Conservation (phyloP, 2,888 invertebrate species). For the Venusia cambrica region DNA sequence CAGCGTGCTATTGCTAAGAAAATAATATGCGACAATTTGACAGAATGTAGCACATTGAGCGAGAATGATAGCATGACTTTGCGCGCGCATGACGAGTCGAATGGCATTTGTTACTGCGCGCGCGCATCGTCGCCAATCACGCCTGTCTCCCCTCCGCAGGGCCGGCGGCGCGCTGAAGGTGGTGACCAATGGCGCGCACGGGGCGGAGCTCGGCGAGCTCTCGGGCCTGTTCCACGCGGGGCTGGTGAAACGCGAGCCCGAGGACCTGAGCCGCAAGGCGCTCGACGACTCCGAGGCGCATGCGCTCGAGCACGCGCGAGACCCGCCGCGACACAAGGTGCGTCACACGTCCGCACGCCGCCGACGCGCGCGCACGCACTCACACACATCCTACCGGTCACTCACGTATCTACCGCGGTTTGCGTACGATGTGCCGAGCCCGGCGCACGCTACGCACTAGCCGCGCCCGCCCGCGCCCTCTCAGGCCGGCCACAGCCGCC, state of each 20-base stretch:
- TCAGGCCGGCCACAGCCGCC: slow-evolving; percentile 82
- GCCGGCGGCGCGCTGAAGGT: slow-evolving; percentile 81
- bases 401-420: slow-evolving; percentile 81
- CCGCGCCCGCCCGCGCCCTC: slow-evolving; percentile 82
- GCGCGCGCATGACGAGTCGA: slow-evolving; percentile 58
- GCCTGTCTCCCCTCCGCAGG: slow-evolving; percentile 83
- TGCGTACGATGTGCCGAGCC: slow-evolving; percentile 78
- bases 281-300: slow-evolving; percentile 82
- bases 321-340: slow-evolving; percentile 83
- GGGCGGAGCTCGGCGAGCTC: slow-evolving; percentile 84
- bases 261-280: slow-evolving; percentile 88
- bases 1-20: slow-evolving; percentile 40
- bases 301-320: slow-evolving; percentile 83
- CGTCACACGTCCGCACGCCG: slow-evolving; percentile 79
- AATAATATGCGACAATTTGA: slow-evolving; percentile 47
- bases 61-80: slow-evolving; percentile 54
- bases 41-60: slow-evolving; percentile 47
- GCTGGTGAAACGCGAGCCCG: slow-evolving; percentile 90
- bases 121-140: slow-evolving; percentile 72
- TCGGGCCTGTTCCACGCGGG: slow-evolving; percentile 83
- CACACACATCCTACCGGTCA: slow-evolving; percentile 78
- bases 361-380: slow-evolving; percentile 79
- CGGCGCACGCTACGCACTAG: slow-evolving; percentile 80
- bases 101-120: slow-evolving; percentile 53
- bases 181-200: slow-evolving; percentile 84